Conservation (phyloP, 2,113 vertebrate genomes). For the Neogobius melanostomus region DNA sequence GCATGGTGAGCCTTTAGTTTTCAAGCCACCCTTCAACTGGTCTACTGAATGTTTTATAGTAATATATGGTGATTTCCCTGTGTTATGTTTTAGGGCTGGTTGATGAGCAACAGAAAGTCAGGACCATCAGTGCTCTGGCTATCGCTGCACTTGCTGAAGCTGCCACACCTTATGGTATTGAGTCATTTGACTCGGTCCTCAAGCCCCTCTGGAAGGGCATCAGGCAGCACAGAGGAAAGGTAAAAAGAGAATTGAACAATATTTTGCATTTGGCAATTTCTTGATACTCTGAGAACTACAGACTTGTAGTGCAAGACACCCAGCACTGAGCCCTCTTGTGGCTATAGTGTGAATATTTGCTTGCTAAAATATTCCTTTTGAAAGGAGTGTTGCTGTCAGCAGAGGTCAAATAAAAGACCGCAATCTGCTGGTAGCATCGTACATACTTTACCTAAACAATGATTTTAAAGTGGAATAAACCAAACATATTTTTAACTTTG, state of each 20-base stretch:
- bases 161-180: slow-evolving; percentile 96
- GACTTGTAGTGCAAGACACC: slow-evolving; percentile 40
- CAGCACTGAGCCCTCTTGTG: slow-evolving; percentile 38
- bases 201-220: slow-evolving; percentile 99
- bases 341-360: slow-evolving; percentile 54
- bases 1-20: slow-evolving; percentile 81
- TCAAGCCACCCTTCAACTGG: neutral
- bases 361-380: slow-evolving; percentile 37
- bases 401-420: slow-evolving; percentile 29
- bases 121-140: slow-evolving; percentile 97
- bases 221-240: slow-evolving; percentile 98
- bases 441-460: slow-evolving; percentile 3
- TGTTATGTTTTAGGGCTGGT: slow-evolving; percentile 83
- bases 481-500: neutral
- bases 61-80: neutral
- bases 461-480: neutral
- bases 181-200: slow-evolving; percentile 97
- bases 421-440: slow-evolving; percentile 31
- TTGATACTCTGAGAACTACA: no score
- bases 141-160: slow-evolving; percentile 97
- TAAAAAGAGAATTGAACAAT: slow-evolving; percentile 36
- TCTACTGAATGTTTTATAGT: no score
- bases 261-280: neutral
- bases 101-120: slow-evolving; percentile 98
- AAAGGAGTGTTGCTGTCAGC: slow-evolving; percentile 38